These are phyloP conservation scores for Eumaeus atala DNA, from an alignment of 1,140 invertebrate genomes.

Conservation along the genomic window DNA sequence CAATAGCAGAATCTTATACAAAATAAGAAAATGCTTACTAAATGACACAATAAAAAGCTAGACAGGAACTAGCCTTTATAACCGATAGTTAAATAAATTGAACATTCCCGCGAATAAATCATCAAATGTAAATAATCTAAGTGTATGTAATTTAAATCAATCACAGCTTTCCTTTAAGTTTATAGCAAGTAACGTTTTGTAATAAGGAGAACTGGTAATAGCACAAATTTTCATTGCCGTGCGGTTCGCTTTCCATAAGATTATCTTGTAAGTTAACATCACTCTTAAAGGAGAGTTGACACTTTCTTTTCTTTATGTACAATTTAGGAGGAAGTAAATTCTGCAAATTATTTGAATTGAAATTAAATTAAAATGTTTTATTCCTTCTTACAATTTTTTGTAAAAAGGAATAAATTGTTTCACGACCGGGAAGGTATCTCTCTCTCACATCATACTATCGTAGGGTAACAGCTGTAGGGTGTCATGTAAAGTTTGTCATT, in stretches of 20 bases:
- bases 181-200: not conserved
- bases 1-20: too few relatives aligned
- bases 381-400: not conserved
- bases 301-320: slow-evolving; percentile 15
- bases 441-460: too few relatives aligned
- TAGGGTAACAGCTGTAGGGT: too few relatives aligned
- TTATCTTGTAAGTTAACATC: slow-evolving; percentile 17
- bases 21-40: too few relatives aligned
- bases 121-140: not conserved
- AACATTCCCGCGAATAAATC: too few relatives aligned
- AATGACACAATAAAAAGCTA: too few relatives aligned
- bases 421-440: too few relatives aligned
- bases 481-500: too few relatives aligned
- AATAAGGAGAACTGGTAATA: slow-evolving; percentile 8
- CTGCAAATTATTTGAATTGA: not conserved
- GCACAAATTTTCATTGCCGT: slow-evolving; percentile 14
- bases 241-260: slow-evolving; percentile 26
- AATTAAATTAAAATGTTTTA: slow-evolving; percentile 4
- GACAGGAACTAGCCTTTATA: too few relatives aligned
- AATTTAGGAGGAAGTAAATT: too few relatives aligned
- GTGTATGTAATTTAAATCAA: not conserved
- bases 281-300: slow-evolving; percentile 8
- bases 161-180: not conserved
- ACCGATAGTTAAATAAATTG: too few relatives aligned
- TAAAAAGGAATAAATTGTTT: not conserved